Conservation (phyloP, 1,140 invertebrate species). For the Zaprionus davidi region DNA sequence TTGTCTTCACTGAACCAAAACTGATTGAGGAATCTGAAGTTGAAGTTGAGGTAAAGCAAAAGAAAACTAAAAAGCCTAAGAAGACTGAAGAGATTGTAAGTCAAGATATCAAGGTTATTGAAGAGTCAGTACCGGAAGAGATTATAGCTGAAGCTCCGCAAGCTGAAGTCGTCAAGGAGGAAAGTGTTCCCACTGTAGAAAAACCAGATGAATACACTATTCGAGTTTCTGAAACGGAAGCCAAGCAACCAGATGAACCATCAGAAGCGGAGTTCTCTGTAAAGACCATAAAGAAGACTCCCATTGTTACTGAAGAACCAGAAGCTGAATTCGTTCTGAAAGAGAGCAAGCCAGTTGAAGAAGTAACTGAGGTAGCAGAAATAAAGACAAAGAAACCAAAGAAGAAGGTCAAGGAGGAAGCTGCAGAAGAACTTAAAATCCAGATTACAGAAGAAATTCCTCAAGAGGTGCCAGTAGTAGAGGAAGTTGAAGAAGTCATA, state of each 20-base stretch:
- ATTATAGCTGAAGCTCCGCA: constrained; percentile 30
- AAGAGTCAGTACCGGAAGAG: constrained; percentile 54
- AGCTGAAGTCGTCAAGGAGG: constrained; percentile 26
- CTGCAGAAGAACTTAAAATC: constrained; percentile 67
- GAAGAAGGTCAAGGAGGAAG: constrained; percentile 69
- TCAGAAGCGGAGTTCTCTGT: constrained; percentile 59
- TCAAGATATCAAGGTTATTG: constrained; percentile 67
- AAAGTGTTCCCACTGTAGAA: constrained; percentile 43
- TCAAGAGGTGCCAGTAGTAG: constrained; percentile 51
- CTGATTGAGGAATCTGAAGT: constrained; percentile 74
- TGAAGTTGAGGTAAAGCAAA: constrained; percentile 65
- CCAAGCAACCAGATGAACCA: constrained; percentile 35
- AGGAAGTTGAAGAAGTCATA: constrained; percentile 58
- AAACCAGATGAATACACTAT: constrained; percentile 50
- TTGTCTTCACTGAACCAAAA: constrained; percentile 69
- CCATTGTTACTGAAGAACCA: constrained; percentile 61
- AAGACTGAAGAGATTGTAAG: constrained; percentile 70
- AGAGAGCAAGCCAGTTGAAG: constrained; percentile 65
- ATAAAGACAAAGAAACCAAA: constrained; percentile 80
- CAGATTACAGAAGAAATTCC: constrained; percentile 60
- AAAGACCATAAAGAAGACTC: constrained; percentile 60
- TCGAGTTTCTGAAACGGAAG: constrained; percentile 34
- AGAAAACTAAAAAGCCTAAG: constrained; percentile 84
- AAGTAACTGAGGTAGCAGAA: constrained; percentile 65
- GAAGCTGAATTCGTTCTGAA: constrained; percentile 70